Evolutionary conservation across 1,140 invertebrate genomes (phyloP).

Genomic region (Charaxes varanes): DNA sequence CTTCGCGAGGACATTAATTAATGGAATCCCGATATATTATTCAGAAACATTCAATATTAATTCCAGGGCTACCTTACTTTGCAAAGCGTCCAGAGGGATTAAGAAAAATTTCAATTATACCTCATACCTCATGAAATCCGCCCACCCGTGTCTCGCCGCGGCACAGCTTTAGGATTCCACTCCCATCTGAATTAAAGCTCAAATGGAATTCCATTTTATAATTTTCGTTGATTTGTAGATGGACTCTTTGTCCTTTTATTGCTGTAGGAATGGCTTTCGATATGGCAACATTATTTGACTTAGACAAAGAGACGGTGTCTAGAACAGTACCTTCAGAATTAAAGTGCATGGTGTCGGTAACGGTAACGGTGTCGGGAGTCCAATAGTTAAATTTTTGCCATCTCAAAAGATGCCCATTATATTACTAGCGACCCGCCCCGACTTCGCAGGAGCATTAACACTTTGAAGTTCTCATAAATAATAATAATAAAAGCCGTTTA

Average conservation of each 20-base stretch:
- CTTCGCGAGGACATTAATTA: too few species aligned
- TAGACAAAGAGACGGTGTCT: too few species aligned
- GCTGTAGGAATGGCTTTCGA: constrained; percentile 17
- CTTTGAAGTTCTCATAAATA: too few species aligned
- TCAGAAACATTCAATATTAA: constrained; percentile 12
- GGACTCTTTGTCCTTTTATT: constrained; percentile 32
- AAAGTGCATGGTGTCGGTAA: too few species aligned
- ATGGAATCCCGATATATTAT: constrained; percentile 3
- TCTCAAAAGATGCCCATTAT: too few species aligned
- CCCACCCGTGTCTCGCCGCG: constrained; percentile 23
- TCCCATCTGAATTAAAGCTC: constrained; percentile 45
- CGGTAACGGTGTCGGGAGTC: too few species aligned
- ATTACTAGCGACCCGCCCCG: too few species aligned
- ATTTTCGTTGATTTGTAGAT: constrained; percentile 37
- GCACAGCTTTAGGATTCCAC: constrained; percentile 34
- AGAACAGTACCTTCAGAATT: too few species aligned
- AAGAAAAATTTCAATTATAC: constrained; percentile 59
- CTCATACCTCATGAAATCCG: constrained; percentile 15
- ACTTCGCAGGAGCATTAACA: too few species aligned
- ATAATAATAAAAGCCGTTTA: too few species aligned
- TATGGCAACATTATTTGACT: too few species aligned
- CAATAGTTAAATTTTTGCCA: too few species aligned
- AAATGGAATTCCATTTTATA: constrained; percentile 49
- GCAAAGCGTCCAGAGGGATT: constrained; percentile 29
- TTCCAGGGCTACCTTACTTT: constrained; percentile 24